Conservation (phyloP, 2,113 vertebrate genomes). For the Clarias gariepinus region DNA sequence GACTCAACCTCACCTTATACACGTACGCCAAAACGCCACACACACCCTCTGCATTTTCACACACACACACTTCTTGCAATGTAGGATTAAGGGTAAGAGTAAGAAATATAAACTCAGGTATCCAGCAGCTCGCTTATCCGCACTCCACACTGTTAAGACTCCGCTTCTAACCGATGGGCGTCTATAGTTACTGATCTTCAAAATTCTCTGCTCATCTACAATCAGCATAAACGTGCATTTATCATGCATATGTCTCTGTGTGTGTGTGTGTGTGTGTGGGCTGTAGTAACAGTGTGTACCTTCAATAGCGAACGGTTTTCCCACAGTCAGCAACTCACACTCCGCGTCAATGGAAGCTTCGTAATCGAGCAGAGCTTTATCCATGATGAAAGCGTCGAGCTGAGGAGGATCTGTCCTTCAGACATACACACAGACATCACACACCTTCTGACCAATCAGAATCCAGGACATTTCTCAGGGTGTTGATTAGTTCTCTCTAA, state of each 20-base stretch:
- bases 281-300: constrained; percentile 65
- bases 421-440: constrained; percentile 53
- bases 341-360: constrained; percentile 95
- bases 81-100: not conserved
- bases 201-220: not conserved
- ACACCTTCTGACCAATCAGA: constrained; percentile 11
- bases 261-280: not conserved
- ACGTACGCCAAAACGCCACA: not conserved
- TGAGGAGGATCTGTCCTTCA: constrained; percentile 86
- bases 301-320: constrained; percentile 97
- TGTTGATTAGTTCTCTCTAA: not conserved
- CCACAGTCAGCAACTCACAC: constrained; percentile 93
- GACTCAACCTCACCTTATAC: not conserved
- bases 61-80: not conserved
- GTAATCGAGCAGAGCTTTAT: constrained; percentile 96
- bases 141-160: no score
- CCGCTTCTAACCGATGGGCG: not conserved
- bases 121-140: not conserved
- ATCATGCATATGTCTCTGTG: not conserved
- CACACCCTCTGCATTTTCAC: not conserved
- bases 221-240: no score
- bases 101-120: not conserved
- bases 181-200: not conserved
- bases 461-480: not conserved
- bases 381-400: constrained; percentile 97